Evolutionary conservation across 2,113 vertebrate genomes (phyloP), one percentile per base, ranked within the genome.

Genomic region (Esox niger): DNA sequence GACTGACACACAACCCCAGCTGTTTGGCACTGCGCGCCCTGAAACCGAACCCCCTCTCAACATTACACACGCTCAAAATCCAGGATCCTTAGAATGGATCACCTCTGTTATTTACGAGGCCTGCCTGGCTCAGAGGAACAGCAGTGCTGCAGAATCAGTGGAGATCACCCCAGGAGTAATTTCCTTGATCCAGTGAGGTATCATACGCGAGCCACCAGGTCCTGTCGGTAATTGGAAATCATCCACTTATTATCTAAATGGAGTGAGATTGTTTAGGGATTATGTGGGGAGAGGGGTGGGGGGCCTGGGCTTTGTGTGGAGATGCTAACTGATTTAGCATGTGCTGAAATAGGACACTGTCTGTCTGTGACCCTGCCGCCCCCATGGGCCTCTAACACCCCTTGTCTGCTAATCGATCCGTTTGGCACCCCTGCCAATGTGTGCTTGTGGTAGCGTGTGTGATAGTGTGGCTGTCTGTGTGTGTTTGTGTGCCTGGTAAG

Each of bases 271-370:
- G 86, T 85, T 89, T 85, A 85, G 85, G 88, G 88, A 89, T 89
- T 88, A 88, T 38, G 80, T 75, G 81, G 78, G 80, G 85, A 81
- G 80, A 82, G 81, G 67, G 68, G 77, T 78, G 20, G 78, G 71
- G 84, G 82, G 85, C 80, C 80, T 1, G 68, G 84, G 84, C 76
- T 87, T 60, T 69, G 35, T 69, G 68, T 61, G 32, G 67, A 76
- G 82, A 82, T 79, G 82, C 80, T 90, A 91, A 91, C 88, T 89
- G 88, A 91, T 91, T 90, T 91, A 90, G 87, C 89, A 91, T 91
- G 89, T 88, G 88, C 82, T 88, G 91, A 88, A 92, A 92, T 83
- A 68, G 67, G 74, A 92, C 87, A 90, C 91, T 88, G 15, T 86
- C 85, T 86, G 84, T 89, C 86, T 75, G 75, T 90, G 90, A 91